Base-by-base conservation (phyloP, 2,888 invertebrate species). In the Mallateleia sp. region DNA sequence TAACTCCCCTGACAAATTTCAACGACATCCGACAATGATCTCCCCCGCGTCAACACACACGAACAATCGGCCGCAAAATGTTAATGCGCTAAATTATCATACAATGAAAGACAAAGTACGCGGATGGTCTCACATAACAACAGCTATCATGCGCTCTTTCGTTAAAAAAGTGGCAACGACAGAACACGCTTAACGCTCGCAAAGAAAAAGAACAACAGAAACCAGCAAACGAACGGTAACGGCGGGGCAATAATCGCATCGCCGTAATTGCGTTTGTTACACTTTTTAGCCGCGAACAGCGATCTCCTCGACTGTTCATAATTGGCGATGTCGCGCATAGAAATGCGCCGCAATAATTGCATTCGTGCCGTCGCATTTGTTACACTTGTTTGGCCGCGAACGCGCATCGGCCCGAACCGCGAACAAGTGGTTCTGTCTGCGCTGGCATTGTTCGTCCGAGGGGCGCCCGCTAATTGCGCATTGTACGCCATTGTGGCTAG, bases 381-480 rank as follows among this genome's bases (percentile, higher is more conserved):
- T 80, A 72, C 62, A 58, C 66, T 52, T 74, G 81, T 81, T 80
- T 54, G 64, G 71, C 71, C 47, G 47, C 18, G 20, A 47, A 47
- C 71, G 69, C 69, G 69, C 42, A 56, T 60, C 60, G 50, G 74
- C 67, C 28, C 32, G 69, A 32, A 52, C 50, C 34, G 58, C 67
- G 67, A 74, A 80, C 77, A 72, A 85, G 77, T 81, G 72, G 69
- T 71, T 88, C 89, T 88, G 92, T 90, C 90, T 91, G 89, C 89
- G 91, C 90, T 87, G 82, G 89, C 93, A 93, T 94, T 93, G 93
- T 94, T 93, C 92, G 45, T 91, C 83, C 74, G 77, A 80, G 87
- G 88, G 88, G 87, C 89, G 90, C 89, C 88, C 92, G 93, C 95
- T 95, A 95, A 95, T 95, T 95, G 94, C 93, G 92, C 93, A 94